These are phyloP conservation scores for Invenusta paracnida DNA, from an alignment of 2,888 invertebrate genomes.

Conservation along the genomic window DNA sequence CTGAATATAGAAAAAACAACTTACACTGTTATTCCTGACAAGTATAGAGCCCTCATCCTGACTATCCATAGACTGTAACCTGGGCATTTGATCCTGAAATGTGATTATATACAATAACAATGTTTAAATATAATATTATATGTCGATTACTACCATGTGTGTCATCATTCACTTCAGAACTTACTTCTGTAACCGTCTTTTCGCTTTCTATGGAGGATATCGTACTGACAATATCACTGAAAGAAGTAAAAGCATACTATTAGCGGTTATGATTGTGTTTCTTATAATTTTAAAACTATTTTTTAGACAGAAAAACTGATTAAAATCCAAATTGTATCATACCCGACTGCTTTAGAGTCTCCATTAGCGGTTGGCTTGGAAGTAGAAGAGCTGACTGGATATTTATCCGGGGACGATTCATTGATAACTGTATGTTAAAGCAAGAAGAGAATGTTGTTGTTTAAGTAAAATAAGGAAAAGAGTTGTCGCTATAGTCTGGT, in stretches of 20 bases:
- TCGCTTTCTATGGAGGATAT: neutral
- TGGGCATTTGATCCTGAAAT: neutral
- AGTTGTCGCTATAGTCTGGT: no score
- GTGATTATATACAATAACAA: neutral
- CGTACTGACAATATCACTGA: neutral
- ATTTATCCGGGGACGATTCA: neutral
- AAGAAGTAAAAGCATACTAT: no score
- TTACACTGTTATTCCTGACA: constrained; percentile 33
- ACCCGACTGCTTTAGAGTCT: neutral
- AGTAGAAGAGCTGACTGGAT: neutral
- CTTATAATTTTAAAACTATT: no score
- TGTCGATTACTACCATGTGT: no score
- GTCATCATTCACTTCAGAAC: no score
- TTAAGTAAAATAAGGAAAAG: no score
- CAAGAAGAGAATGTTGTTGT: no score
- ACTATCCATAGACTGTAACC: constrained; percentile 36
- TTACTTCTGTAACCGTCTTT: constrained; percentile 3
- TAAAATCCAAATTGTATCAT: neutral
- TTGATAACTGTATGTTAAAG: neutral
- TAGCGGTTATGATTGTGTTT: no score
- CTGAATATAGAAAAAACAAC: neutral
- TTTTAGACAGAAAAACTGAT: no score
- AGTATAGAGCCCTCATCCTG: constrained; percentile 36
- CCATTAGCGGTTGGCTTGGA: neutral
- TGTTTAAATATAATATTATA: no score